Evolutionary conservation across 2,888 invertebrate genomes (phyloP), one percentile per base, ranked within the genome.

Genomic region (Adelognathus sp.): DNA sequence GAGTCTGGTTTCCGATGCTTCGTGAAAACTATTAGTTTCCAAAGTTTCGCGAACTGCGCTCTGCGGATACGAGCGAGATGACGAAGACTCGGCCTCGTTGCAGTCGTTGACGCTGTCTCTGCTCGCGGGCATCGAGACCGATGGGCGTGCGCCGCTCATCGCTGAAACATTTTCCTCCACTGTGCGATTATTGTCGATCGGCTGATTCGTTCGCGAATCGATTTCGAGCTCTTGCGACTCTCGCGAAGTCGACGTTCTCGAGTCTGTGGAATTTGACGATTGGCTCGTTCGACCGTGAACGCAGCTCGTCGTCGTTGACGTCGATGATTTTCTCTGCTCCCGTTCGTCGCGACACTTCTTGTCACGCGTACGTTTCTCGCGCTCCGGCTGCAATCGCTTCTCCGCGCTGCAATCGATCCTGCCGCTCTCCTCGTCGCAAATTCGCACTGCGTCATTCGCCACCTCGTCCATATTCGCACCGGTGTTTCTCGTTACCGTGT

Each of bases 401-500:
- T 80, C 80, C 33, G 80, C 80, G 18, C 66, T 50, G 39, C 74
- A 76, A 27, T 82, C 81, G 46, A 74, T 75, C 41, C 67, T 78
- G 0, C 66, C 61, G 52, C 63, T 80, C 29, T 83, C 83, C 31
- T 89, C 86, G 29, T 88, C 84, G 54, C 91, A 76, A 7, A 86
- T 85, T 52, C 88, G 84, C 2, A 91, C 88, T 1, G 86, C 91
- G 72, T 91, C 91, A 75, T 89, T 90, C 36, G 91, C 91, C 1
- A 90, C 83, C 70, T 91, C 91, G 74, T 91, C 91, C 90, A 91
- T 90, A 69, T 91, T 91, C 67, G 83, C 86, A 1, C 90, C 91
- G 11, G 87, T 90, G 78, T 91, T 91, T 24, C 82, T 85, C 5
- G 91, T 91, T 14, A 91, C 89, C 1, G 90, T 91, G 76, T 91